Base-by-base conservation (phyloP, 2,888 invertebrate genomes). In the Mallateleia sp. region DNA sequence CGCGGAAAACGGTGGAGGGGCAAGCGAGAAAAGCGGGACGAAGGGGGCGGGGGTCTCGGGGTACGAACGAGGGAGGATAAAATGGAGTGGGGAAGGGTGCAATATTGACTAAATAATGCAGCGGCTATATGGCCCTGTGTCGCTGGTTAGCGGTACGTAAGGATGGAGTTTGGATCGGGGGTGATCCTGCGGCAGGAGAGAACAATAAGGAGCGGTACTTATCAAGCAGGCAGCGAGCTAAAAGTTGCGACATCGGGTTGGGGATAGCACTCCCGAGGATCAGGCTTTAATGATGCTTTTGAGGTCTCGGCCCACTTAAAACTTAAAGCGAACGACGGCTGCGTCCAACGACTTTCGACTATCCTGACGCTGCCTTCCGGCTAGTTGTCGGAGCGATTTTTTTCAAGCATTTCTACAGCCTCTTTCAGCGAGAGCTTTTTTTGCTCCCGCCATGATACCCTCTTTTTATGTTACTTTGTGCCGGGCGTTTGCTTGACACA, bases 71-170 rank as follows among this genome's bases (percentile, higher is more conserved):
- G 80, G 71, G 71, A 71, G 60, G 42, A 47, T 25, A 52, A 66
- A 20, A 25, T 66, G 58, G 84, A 28, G 66, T 72, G 78, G 81
- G 77, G 75, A 7, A 32, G 85, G 89, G 91, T 89, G 91, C 91
- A 90, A 92, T 92, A 92, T 92, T 89, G 92, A 91, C 92, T 93
- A 91, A 93, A 93, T 93, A 92, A 93, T 93, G 92, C 92, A 92
- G 88, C 88, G 85, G 85, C 45, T 34, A 32, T 3, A 18, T 11
- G 50, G 64, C 18, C 52, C 52, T 60, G 69, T 64, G 74, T 78
- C 58, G 45, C 50, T 58, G 71, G 80, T 67, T 80, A 47, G 56
- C 34, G 58, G 66, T 45, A 58, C 54, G 64, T 62, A 71, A 56
- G 72, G 72, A 67, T 38, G 60, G 42, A 62, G 42, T 42, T 45